These are phyloP conservation scores for Eurytoma californica DNA, from an alignment of 2,888 invertebrate genomes.

Conservation along the genomic window DNA sequence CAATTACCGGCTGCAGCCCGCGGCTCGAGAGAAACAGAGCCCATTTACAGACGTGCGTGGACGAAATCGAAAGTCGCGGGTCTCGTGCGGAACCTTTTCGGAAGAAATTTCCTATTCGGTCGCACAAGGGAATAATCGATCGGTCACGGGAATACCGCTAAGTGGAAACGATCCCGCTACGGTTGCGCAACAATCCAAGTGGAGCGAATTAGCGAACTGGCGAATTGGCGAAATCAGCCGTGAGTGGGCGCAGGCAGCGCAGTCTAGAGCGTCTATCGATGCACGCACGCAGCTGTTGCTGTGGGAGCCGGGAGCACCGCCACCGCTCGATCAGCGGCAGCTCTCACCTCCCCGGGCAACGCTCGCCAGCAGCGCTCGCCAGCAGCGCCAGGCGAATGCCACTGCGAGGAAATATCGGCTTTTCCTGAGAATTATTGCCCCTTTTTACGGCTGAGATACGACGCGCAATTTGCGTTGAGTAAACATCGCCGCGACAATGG, in stretches of 20 bases:
- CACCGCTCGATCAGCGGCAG: slow-evolving; percentile 61
- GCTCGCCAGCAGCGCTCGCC: slow-evolving; percentile 59
- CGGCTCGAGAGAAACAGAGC: neutral
- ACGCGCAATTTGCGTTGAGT: slow-evolving; percentile 41
- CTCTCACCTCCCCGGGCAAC: slow-evolving; percentile 72
- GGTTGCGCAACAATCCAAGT: no score
- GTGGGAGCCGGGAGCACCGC: neutral
- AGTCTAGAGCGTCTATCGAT: neutral
- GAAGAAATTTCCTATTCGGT: no score
- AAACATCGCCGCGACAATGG: slow-evolving; percentile 47
- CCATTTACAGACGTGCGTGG: neutral
- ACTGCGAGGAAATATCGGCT: slow-evolving; percentile 68
- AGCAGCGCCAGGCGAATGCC: slow-evolving; percentile 66
- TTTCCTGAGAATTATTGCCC: slow-evolving; percentile 50
- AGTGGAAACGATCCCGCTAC: no score
- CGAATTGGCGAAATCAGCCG: neutral
- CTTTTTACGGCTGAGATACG: slow-evolving; percentile 37
- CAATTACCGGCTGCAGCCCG: no score
- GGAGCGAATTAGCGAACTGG: neutral
- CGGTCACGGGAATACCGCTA: no score
- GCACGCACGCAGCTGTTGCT: no score
- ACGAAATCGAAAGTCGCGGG: no score
- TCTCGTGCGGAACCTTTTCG: no score
- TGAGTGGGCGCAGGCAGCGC: neutral
- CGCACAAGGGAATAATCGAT: no score